Percentiles rank a stretch among this genome's conserved stretches.
phyloP scores from a whole-genome alignment of 92 coral and sea anemone species.

The Parazoanthus swiftii region DNA sequence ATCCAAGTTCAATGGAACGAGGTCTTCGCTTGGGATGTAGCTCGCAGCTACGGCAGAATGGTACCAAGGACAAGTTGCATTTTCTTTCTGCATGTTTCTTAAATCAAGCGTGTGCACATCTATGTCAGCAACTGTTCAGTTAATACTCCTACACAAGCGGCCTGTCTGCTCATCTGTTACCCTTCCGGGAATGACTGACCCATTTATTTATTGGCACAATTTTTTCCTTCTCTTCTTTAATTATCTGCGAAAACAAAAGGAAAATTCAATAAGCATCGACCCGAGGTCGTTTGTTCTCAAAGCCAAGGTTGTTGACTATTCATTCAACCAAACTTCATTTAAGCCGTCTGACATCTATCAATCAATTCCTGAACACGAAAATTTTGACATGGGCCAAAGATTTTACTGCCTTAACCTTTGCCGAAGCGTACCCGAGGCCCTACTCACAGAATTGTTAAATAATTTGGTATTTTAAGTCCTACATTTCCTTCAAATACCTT shows the following conservation, averaged over 20 bases:
- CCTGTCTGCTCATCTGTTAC: neutral
- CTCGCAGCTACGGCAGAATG: neutral
- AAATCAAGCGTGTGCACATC: neutral
- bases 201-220: slow-evolving; percentile 10
- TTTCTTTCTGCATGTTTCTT: neutral
- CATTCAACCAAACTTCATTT: neutral
- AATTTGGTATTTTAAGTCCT: neutral
- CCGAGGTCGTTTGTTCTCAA: slow-evolving; percentile 11
- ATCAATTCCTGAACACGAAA: slow-evolving; percentile 67
- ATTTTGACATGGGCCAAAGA: slow-evolving; percentile 34
- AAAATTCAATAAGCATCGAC: slow-evolving; percentile 14
- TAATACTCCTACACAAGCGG: slow-evolving; percentile 13
- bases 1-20: neutral
- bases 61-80: slow-evolving; percentile 3
- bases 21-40: slow-evolving; percentile 16
- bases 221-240: slow-evolving; percentile 7
- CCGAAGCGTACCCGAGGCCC: neutral
- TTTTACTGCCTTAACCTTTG: neutral
- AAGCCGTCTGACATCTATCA: slow-evolving; percentile 55
- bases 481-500: neutral
- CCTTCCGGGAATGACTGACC: slow-evolving; percentile 15
- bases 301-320: neutral
- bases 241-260: slow-evolving; percentile 33
- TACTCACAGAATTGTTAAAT: neutral
- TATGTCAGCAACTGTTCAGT: neutral